Percentiles rank a stretch among this genome's conserved stretches.
phyloP scores from a whole-genome alignment of 2,888 invertebrate genomes.

The Macaria notata region DNA sequence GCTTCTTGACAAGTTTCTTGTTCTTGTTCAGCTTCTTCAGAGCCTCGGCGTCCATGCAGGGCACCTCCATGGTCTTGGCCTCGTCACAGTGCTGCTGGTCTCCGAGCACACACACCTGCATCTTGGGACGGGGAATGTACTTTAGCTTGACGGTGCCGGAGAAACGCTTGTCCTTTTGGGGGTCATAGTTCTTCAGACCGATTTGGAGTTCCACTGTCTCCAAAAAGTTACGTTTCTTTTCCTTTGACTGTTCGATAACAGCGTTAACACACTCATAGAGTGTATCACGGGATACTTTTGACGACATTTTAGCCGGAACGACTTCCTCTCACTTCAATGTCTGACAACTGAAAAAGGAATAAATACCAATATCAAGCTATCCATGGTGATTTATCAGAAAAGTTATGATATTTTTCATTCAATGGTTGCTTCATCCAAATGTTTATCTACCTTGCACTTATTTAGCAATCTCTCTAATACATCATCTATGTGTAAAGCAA shows the following conservation, averaged over 20 bases:
- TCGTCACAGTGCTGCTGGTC: slow-evolving; percentile 99
- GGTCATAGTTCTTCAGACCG: slow-evolving; percentile 99
- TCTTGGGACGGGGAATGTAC: slow-evolving; percentile 98
- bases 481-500: slow-evolving; percentile 45
- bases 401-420: too few relatives aligned
- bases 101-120: slow-evolving; percentile 99
- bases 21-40: slow-evolving; percentile 99
- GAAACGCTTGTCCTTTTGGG: slow-evolving; percentile 99
- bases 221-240: slow-evolving; percentile 96
- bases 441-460: too few relatives aligned
- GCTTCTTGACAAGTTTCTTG: slow-evolving; percentile 99
- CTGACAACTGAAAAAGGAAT: too few relatives aligned
- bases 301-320: too few relatives aligned
- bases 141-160: slow-evolving; percentile 99
- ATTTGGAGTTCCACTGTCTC: slow-evolving; percentile 99
- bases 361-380: too few relatives aligned
- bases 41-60: slow-evolving; percentile 99
- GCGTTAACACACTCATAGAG: slow-evolving; percentile 96
- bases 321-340: too few relatives aligned
- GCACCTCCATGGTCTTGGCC: slow-evolving; percentile 94
- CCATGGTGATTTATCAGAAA: too few relatives aligned
- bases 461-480: too few relatives aligned
- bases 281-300: slow-evolving; percentile 98
- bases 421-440: too few relatives aligned
- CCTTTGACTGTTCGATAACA: slow-evolving; percentile 88